Conservation (phyloP, 2,888 invertebrate species). For the Aelia acuminata region DNA sequence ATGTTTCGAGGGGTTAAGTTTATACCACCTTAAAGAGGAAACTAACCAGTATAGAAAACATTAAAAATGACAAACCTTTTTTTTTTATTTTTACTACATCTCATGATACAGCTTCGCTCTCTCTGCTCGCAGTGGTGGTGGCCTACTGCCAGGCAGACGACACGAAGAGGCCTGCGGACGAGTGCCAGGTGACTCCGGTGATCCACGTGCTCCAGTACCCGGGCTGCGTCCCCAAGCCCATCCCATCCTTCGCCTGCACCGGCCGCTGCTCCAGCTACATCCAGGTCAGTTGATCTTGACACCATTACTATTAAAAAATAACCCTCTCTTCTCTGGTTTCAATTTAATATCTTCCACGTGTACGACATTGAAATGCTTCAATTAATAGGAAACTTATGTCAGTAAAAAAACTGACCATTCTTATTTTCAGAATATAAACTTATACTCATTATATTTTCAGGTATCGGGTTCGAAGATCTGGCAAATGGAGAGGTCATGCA, state of each 20-base stretch:
- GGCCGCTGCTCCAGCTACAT: constrained; percentile 93
- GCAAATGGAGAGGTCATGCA: constrained; percentile 96
- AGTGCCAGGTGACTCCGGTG: constrained; percentile 92
- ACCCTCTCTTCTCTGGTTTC: no score
- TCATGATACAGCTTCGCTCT: not conserved
- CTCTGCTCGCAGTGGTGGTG: not conserved
- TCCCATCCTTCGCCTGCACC: constrained; percentile 93
- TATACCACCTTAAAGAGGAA: no score
- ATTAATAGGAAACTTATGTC: no score
- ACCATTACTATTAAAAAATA: no score
- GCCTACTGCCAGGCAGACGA: not conserved
- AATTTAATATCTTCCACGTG: no score
- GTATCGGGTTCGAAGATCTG: constrained; percentile 95
- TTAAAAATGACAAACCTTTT: no score
- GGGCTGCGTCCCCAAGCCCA: constrained; percentile 92
- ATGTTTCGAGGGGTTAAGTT: no score
- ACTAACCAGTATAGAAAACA: no score
- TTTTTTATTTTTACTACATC: no score
- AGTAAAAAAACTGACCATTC: not conserved
- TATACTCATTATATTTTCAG: constrained; percentile 72
- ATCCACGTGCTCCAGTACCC: constrained; percentile 92
- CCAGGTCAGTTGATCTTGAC: constrained; percentile 75
- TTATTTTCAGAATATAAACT: no score
- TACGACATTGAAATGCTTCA: no score
- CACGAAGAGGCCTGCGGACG: constrained; percentile 72